Evolutionary conservation across 2,888 invertebrate species (phyloP).

Genomic region (Eurytoma californica): DNA sequence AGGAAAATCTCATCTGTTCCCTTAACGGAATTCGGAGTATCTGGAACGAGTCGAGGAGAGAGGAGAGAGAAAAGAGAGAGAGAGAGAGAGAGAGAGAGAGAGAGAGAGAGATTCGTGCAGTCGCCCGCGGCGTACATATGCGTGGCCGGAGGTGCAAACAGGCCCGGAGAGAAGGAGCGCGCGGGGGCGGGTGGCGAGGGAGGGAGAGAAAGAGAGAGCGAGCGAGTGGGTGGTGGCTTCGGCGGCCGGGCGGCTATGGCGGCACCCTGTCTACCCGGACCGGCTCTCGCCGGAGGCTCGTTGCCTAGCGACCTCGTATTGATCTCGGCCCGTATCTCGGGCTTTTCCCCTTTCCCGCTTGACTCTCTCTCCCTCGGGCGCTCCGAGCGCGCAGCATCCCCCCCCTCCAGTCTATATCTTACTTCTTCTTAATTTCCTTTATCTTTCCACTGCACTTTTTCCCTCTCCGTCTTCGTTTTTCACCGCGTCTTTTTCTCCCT

Average conservation of each 20-base stretch:
- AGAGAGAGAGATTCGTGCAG: slow-evolving; percentile 58
- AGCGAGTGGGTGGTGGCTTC: slow-evolving; percentile 55
- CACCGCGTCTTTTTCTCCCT: slow-evolving; percentile 42
- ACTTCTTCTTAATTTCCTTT: slow-evolving; percentile 53
- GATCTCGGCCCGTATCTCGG: slow-evolving; percentile 73
- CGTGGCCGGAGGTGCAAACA: slow-evolving; percentile 49
- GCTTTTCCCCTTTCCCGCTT: slow-evolving; percentile 67
- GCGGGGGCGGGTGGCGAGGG: slow-evolving; percentile 57
- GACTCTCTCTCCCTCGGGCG: slow-evolving; percentile 53
- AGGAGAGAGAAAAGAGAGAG: slow-evolving; percentile 52
- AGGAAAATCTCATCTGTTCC: slow-evolving; percentile 55
- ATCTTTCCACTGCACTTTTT: slow-evolving; percentile 49
- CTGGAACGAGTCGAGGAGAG: slow-evolving; percentile 43
- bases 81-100: slow-evolving; percentile 56
- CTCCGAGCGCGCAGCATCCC: slow-evolving; percentile 14
- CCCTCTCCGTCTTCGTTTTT: slow-evolving; percentile 43
- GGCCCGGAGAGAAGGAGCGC: slow-evolving; percentile 48
- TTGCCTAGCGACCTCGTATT: slow-evolving; percentile 76
- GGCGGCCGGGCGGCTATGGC: slow-evolving; percentile 74
- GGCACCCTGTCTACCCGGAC: slow-evolving; percentile 80
- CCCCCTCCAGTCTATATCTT: slow-evolving; percentile 18
- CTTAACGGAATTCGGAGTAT: slow-evolving; percentile 49
- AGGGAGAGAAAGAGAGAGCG: slow-evolving; percentile 59
- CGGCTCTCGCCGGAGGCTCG: slow-evolving; percentile 75
- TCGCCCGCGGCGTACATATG: slow-evolving; percentile 27